A percentile compares a stretch with the other conserved stretches of the same genome.
phyloP scores from a whole-genome alignment of 2,888 invertebrate genomes.

The Drosophila engyochracea region DNA sequence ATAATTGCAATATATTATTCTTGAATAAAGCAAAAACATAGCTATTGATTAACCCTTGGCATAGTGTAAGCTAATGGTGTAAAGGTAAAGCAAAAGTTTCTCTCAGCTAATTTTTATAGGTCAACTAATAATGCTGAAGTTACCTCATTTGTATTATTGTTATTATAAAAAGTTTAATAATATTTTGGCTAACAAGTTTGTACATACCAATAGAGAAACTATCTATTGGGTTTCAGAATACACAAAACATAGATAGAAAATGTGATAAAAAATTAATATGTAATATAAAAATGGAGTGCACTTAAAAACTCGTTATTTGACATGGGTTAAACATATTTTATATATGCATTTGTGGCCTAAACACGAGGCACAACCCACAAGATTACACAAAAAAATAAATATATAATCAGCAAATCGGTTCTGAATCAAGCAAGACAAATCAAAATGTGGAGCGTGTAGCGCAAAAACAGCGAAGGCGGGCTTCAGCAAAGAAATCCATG shows the following conservation, averaged over 20 bases:
- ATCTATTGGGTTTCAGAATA: neutral
- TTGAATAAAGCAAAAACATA: slow-evolving; percentile 9
- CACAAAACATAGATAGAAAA: neutral
- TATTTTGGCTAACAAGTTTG: neutral
- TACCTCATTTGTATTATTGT: neutral
- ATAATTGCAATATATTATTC: slow-evolving; percentile 49
- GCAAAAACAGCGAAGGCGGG: slow-evolving; percentile 31
- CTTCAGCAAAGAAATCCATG: slow-evolving; percentile 60
- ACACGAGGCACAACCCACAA: slow-evolving; percentile 59
- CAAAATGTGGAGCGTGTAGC: slow-evolving; percentile 50
- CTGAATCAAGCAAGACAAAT: slow-evolving; percentile 62
- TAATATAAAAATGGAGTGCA: neutral
- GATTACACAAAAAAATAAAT: slow-evolving; percentile 40
- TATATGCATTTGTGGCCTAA: slow-evolving; percentile 61
- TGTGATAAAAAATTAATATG: no score
- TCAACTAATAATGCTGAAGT: neutral
- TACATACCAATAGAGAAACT: neutral
- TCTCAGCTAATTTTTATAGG: neutral
- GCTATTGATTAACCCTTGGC: slow-evolving; percentile 43
- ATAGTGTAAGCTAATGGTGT: neutral
- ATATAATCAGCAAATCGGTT: slow-evolving; percentile 44
- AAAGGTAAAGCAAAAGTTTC: neutral
- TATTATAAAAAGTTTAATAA: neutral
- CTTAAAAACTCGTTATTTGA: neutral
- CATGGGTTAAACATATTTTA: slow-evolving; percentile 61